Evolutionary conservation across 2,113 vertebrate genomes (phyloP), one percentile per base, ranked within the genome.

Genomic region (Neomonachus schauinslandi): DNA sequence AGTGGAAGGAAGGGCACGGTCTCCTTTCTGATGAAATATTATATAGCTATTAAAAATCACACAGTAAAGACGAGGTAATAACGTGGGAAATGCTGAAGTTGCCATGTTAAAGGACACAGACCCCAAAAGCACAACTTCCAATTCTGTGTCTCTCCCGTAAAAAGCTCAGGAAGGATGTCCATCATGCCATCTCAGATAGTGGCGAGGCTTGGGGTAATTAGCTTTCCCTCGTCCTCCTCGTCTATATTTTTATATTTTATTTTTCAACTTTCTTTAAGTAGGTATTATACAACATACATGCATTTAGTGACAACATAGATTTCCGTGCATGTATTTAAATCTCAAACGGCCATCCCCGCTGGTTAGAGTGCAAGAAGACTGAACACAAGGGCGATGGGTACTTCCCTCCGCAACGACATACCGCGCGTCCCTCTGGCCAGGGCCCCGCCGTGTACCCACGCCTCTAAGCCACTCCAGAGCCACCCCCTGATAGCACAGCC

Each of bases 1-100:
- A 0, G 7, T 0, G 15, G 16, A 1, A 1, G 0, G 0, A 10
- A 4, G 0, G 5, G 0, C 36, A 83, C 1, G 21, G 28, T 3
- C 1, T 12, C 12, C 15, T 28, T 74, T 65, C 81, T 53, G 22
- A 49, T 19, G 28, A 57, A 91, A 53, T 72, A 59, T 69, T 22
- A n/a, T 2, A 13, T 0, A 67, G 57, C 21, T 39, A 69, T 10
- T 7, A 74, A 71, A 69, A 74, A 42, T 18, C 59, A 72, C 63
- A 55, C 36, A 28, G 4, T 51, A 53, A 89, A 46, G 46, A 92
- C n/a, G 0, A 63, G 26, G 11, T 18, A 18, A 57, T 12, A 31
- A 61, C 2, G 5, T 18, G 33, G 36, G 26, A 63, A 87, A 77
- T 8, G 10, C 22, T 69, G 57, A 76, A 0, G 16, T 59, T 77